These are phyloP conservation scores for Agapostemon virescens DNA, from an alignment of 2,888 invertebrate genomes.

Conservation along the genomic window DNA sequence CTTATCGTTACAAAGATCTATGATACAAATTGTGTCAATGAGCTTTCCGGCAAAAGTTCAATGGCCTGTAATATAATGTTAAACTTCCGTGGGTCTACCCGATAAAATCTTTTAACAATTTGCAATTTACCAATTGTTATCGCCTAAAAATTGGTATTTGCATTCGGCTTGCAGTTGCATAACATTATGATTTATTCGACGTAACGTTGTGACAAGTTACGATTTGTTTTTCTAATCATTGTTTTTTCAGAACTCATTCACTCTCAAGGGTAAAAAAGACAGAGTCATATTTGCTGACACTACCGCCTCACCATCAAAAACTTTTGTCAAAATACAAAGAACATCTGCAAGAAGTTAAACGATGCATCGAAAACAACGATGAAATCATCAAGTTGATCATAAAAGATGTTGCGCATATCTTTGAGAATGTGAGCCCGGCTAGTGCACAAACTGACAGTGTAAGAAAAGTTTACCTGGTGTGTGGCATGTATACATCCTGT, in stretches of 20 bases:
- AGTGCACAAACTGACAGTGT: constrained; percentile 76
- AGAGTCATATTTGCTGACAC: constrained; percentile 87
- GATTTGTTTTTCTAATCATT: constrained; percentile 8
- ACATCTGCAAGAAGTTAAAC: constrained; percentile 88
- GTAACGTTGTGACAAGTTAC: background rate
- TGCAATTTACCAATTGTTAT: constrained; percentile 10
- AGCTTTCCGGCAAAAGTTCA: constrained; percentile 1
- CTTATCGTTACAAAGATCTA: background rate
- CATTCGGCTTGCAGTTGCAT: background rate
- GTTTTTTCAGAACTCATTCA: constrained; percentile 86
- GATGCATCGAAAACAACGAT: constrained; percentile 89
- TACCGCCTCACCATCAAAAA: constrained; percentile 89
- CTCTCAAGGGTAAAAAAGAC: constrained; percentile 88
- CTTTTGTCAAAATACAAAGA: constrained; percentile 88
- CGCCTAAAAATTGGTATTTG: background rate
- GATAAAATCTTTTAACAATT: background rate
- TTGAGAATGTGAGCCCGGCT: constrained; percentile 86
- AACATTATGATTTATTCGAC: background rate
- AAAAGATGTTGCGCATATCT: constrained; percentile 90
- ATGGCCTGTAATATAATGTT: constrained; percentile 17
- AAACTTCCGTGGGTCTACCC: constrained; percentile 5
- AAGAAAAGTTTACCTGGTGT: constrained; percentile 70
- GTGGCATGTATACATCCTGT: constrained; percentile 64
- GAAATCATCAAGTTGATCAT: constrained; percentile 87
- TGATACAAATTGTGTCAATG: constrained; percentile 8